A percentile compares a stretch with the other conserved stretches of the same genome.
These are phyloP conservation scores for Crossocerus cetratus DNA, from an alignment of 2,888 invertebrate genomes.

Conservation along the genomic window DNA sequence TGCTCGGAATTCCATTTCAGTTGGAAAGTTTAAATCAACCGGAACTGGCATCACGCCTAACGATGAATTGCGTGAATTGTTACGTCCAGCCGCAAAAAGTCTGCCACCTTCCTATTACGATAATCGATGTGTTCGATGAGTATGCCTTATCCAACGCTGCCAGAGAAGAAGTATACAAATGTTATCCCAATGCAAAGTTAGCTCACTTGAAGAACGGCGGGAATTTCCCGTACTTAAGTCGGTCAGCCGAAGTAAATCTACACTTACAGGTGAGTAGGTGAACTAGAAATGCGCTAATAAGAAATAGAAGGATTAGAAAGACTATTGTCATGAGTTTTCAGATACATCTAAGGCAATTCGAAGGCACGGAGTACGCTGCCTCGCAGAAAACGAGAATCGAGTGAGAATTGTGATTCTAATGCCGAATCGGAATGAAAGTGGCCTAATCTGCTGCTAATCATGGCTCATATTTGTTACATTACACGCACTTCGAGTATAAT, in stretches of 20 bases:
- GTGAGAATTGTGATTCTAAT: neutral
- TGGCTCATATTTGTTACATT: neutral
- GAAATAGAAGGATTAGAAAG: neutral
- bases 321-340: slow-evolving; percentile 73
- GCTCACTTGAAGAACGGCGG: slow-evolving; percentile 93
- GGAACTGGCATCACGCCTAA: slow-evolving; percentile 91
- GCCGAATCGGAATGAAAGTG: neutral
- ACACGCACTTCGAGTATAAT: neutral
- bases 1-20: slow-evolving; percentile 75
- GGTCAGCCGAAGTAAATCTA: slow-evolving; percentile 92
- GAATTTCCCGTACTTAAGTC: slow-evolving; percentile 93
- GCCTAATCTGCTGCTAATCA: neutral
- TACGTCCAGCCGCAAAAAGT: slow-evolving; percentile 88
- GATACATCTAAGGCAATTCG: slow-evolving; percentile 87
- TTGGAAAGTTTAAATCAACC: slow-evolving; percentile 89
- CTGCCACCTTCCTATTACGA: slow-evolving; percentile 84
- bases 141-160: slow-evolving; percentile 88
- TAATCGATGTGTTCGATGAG: slow-evolving; percentile 94
- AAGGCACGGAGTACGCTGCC: slow-evolving; percentile 81
- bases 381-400: slow-evolving; percentile 75
- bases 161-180: slow-evolving; percentile 89
- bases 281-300: too few relatives aligned
- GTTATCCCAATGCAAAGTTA: slow-evolving; percentile 90
- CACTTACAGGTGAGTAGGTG: slow-evolving; percentile 94
- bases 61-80: slow-evolving; percentile 89